Percentiles rank a stretch among this genome's conserved stretches.
Evolutionary conservation across 2,888 invertebrate species (phyloP).

Genomic region (Ditula angustiorana): DNA sequence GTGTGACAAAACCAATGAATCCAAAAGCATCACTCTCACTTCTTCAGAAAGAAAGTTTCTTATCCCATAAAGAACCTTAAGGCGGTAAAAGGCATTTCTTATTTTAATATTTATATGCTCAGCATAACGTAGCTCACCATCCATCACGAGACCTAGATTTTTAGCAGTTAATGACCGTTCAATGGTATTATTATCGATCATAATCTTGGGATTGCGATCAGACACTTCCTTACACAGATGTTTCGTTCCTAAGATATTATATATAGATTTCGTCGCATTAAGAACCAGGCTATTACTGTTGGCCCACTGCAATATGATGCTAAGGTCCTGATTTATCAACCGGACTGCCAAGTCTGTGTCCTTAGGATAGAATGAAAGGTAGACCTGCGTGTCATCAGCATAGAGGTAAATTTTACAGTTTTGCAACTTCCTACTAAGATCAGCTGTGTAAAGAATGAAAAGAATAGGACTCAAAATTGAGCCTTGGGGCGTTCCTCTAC

Average conservation of each 20-base stretch:
- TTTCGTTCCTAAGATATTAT: neutral
- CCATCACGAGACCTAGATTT: neutral
- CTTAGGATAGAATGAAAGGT: neutral
- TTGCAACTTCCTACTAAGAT: constrained; percentile 17
- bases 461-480: constrained; percentile 33
- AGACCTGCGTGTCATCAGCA: constrained; percentile 34
- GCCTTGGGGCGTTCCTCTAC: neutral
- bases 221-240: neutral
- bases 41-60: neutral
- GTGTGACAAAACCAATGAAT: neutral
- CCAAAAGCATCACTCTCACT: neutral
- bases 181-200: neutral
- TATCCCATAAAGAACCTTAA: too few species aligned
- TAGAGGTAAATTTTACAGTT: constrained; percentile 34
- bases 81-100: too few species aligned
- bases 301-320: neutral
- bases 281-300: neutral
- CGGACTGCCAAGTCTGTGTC: neutral
- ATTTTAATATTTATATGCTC: too few species aligned
- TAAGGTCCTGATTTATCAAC: neutral
- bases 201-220: neutral
- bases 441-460: constrained; percentile 34
- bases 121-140: too few species aligned
- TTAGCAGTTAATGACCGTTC: neutral
- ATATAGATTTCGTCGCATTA: neutral